Base-by-base conservation (phyloP, 2,797 vertebrate species). In the Paguma larvata region DNA sequence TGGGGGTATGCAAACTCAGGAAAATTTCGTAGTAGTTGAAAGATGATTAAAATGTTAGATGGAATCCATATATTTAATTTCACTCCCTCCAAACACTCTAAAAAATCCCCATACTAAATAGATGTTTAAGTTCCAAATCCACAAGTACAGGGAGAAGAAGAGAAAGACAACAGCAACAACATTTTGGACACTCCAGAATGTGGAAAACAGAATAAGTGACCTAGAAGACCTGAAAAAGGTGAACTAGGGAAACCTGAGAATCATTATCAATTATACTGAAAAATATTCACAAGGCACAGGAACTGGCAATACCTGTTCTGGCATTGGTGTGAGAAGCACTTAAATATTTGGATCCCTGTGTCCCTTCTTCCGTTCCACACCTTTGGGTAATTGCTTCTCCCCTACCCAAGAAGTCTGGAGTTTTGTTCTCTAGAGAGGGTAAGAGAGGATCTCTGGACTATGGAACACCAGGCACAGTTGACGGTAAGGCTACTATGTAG, bases 11-110 rank as follows among this genome's bases (percentile, higher is more conserved):
- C 38, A 88, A 41, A 78, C 59, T 72, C 38, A 38, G 23, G 38
- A 48, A 88, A 94, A 94, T 92, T 88, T 97, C 30, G 53, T 67
- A 25, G 13, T 85, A 91, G 15, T 68, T 94, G 46, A 92, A 88
- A 94, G 38, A 93, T 77, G 8, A 97, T 63, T 63, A 97, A 94
- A 94, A 92, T 89, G n/a, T 86, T 87, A 88, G 11, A 85, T 41
- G 3, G 51, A 95, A 38, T 48, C 78, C 75, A 89, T 44, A 75
- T 84, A 88, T 79, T 48, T 79, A 96, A 94, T 68, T 95, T 89
- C 85, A 85, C 25, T 80, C 51, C 68, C 48, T 90, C 72, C 1
- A 13, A 62, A 94, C 82, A 34, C 32, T 93, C 30, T 41, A 91
- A 85, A 80, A 53, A 41, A n/a, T 62, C 1, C 13, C 62, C 38